Evolutionary conservation across 30 jellyfish, hydroid and myxozoan genomes (phyloP), one percentile per base, ranked within the genome.

Genomic region (Aurelia sp.): DNA sequence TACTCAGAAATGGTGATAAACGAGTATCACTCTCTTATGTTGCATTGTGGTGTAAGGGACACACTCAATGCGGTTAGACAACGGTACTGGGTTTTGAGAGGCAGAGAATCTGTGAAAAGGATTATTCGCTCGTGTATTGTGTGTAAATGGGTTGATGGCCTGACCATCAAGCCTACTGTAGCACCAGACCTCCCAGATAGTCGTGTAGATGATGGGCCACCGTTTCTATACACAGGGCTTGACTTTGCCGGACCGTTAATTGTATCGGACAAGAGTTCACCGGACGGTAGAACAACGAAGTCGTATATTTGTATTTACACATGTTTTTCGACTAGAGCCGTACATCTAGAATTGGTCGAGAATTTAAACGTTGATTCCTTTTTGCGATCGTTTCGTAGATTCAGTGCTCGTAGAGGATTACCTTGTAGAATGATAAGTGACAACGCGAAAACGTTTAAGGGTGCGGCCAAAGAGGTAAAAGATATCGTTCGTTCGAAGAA

Each of bases 161-260:
- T 48, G 5, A 51, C 81, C 44, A 12, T 21, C 81, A 70, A 70
- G 81, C 61, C 44, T 11, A 48, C 64, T 21, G 22, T 70, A 11
- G 40, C 61, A 51, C 81, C 81, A 70, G 40, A 30, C 27, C 72
- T 74, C n/a, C 88, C 88, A 22, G 30, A 59, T 13, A 6, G 59
- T 51, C 58, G 77, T 27, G 79, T 77, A 18, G 76, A 53, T 51
- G 77, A 51, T 77, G 77, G 61, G 20, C 77, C 76, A 30, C 85
- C 85, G 18, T 77, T 53, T 66, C 5, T 51, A 38, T 16, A 67
- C 51, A 64, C 70, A 50, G 90, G 90, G 4, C 44, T 80, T 8
- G 90, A 80, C 33, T 80, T 80, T 24, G 90, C 84, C 40, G 90
- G 85, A n/a, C 90, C 81, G 22, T 48, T 80, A 72, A 38, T 80